Base-by-base conservation (phyloP, 2,888 invertebrate genomes). In the Chrysotoxum bicinctum region DNA sequence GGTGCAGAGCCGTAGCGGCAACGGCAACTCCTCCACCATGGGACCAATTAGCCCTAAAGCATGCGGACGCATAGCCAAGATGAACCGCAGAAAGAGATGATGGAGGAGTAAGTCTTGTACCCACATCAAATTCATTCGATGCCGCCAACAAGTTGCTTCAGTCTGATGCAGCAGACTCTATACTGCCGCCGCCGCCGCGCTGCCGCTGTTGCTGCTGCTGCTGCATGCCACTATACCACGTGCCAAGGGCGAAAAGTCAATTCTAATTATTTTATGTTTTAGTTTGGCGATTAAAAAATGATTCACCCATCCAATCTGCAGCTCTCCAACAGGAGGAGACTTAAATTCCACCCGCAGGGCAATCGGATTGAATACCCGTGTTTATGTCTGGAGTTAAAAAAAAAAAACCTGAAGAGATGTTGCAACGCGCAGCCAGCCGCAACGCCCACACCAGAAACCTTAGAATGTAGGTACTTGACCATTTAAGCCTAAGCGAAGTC, bases 201-300 rank as follows among this genome's bases (percentile, higher is more conserved):
- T 5, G 26, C 26, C 26, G 4, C 26, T n/a, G n/a, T n/a, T n/a
- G n/a, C n/a, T n/a, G n/a, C n/a, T n/a, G n/a, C n/a, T n/a, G n/a
- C n/a, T n/a, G n/a, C 2, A 26, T 56, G 30, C 60, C 60, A 19
- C 14, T 9, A 30, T 30, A 68, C 56, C 85, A 81, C 85, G 85
- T 77, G 85, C 85, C 81, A 81, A 73, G 50, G 85, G 85, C 85
- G 26, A 81, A 74, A 73, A 85, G 85, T 85, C 85, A 81, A 81
- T 81, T 85, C 81, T 85, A 85, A 85, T 85, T 85, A 81, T 85
- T 81, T 85, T 77, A 77, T 68, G 73, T 81, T 81, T 85, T 81
- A 80, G 85, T 77, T 73, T 10, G 85, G 35, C 76, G 85, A 85
- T 85, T 85, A 85, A 85, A 85, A 80, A 81, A 85, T 69, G 62